These are phyloP conservation scores for Ispidina lecontei DNA, from an alignment of 2,797 vertebrate genomes.

Conservation along the genomic window DNA sequence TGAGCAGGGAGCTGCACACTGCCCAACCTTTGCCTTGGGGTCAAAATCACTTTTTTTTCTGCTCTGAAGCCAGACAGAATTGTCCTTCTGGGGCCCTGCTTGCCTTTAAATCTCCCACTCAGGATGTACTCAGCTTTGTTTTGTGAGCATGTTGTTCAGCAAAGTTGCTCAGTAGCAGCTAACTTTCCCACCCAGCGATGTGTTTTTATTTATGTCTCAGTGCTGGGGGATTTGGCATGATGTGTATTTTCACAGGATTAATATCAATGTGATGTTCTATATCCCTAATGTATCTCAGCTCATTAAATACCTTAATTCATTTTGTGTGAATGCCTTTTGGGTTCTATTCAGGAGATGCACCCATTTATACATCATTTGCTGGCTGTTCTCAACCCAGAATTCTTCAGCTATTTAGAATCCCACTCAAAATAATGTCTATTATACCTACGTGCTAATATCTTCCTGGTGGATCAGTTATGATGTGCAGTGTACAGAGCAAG, in stretches of 20 bases:
- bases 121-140: background rate
- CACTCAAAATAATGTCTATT: background rate
- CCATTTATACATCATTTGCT: background rate
- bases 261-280: background rate
- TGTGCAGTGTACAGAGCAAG: background rate
- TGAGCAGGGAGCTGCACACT: background rate
- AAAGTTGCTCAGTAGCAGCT: background rate
- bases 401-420: background rate
- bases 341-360: background rate
- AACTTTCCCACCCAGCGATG: background rate
- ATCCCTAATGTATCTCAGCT: background rate
- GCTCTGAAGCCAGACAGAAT: background rate
- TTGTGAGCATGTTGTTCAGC: background rate
- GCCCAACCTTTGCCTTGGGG: slow-evolving; percentile 5
- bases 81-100: background rate
- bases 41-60: background rate
- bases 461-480: background rate
- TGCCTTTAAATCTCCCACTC: background rate
- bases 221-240: background rate
- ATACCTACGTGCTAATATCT: background rate
- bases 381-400: background rate
- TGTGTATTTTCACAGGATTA: slow-evolving; percentile 20
- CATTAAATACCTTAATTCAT: slow-evolving; percentile 17
- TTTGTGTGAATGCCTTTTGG: background rate
- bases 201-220: background rate